Conservation (phyloP, 2,113 vertebrate species). For the Dissostichus mawsoni region DNA sequence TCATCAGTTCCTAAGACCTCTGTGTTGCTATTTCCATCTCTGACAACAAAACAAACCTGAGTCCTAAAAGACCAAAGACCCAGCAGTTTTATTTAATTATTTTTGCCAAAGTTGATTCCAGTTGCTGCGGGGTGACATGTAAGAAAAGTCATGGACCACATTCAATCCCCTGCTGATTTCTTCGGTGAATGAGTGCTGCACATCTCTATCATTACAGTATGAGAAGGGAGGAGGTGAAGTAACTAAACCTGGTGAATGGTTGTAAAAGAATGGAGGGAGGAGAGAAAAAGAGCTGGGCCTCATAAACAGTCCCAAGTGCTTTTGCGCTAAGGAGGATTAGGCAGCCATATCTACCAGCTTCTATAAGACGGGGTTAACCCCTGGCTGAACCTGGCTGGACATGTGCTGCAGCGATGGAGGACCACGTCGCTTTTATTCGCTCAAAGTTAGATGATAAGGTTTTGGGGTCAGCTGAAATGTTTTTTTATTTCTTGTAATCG, state of each 20-base stretch:
- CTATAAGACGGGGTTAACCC: conserved; percentile 84
- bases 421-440: conserved; percentile 25
- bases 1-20: too few relatives aligned
- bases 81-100: not conserved
- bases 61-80: not conserved
- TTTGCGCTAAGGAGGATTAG: conserved; percentile 86
- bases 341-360: conserved; percentile 81
- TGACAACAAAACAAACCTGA: conserved; percentile 15
- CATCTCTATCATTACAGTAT: not conserved
- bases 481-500: too few relatives aligned
- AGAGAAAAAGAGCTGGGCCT: conserved; percentile 61
- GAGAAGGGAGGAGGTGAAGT: conserved; percentile 9
- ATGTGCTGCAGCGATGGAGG: conserved; percentile 64
- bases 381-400: conserved; percentile 80
- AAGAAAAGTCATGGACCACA: conserved; percentile 52
- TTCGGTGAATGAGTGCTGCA: not conserved
- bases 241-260: conserved; percentile 13
- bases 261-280: not conserved
- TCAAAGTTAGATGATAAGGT: conserved; percentile 1
- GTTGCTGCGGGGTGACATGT: conserved; percentile 46
- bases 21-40: conserved; percentile 15
- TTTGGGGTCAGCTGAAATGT: conserved; percentile 27
- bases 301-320: conserved; percentile 82
- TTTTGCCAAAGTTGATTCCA: not conserved
- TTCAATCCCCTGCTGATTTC: conserved; percentile 14